phyloP scores from a whole-genome alignment of 2,797 vertebrate genomes.

The Coccyzus lansbergi region DNA sequence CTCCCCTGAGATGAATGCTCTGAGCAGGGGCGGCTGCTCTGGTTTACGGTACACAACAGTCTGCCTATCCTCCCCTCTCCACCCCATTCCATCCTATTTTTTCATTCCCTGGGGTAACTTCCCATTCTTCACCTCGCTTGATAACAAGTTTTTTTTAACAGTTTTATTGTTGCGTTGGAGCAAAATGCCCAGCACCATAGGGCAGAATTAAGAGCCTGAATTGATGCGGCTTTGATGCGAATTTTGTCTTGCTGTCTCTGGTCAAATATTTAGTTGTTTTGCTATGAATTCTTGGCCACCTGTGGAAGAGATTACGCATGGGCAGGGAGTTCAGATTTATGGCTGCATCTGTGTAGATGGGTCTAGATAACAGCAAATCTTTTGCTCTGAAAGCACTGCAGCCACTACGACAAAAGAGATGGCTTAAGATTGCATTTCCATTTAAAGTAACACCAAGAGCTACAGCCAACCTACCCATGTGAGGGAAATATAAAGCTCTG shows the following conservation, averaged over 20 bases:
- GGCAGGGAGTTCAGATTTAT: neutral
- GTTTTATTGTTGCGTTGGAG: neutral
- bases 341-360: conserved; percentile 29
- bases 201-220: neutral
- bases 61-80: neutral
- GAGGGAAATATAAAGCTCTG: conserved; percentile 52
- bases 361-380: conserved; percentile 52
- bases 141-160: neutral
- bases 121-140: neutral
- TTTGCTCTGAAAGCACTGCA: conserved; percentile 40
- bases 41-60: neutral
- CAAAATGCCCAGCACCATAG: accelerated
- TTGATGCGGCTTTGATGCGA: neutral
- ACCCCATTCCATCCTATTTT: neutral
- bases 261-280: conserved; percentile 11
- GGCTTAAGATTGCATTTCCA: conserved; percentile 64
- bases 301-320: neutral
- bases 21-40: neutral
- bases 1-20: neutral
- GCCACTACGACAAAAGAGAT: conserved; percentile 4
- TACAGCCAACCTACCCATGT: neutral
- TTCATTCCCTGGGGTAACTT: neutral
- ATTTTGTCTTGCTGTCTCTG: neutral
- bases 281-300: conserved; percentile 45
- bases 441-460: conserved; percentile 59